Base-by-base conservation (phyloP, 2,888 invertebrate species). In the Acronicta aceris region DNA sequence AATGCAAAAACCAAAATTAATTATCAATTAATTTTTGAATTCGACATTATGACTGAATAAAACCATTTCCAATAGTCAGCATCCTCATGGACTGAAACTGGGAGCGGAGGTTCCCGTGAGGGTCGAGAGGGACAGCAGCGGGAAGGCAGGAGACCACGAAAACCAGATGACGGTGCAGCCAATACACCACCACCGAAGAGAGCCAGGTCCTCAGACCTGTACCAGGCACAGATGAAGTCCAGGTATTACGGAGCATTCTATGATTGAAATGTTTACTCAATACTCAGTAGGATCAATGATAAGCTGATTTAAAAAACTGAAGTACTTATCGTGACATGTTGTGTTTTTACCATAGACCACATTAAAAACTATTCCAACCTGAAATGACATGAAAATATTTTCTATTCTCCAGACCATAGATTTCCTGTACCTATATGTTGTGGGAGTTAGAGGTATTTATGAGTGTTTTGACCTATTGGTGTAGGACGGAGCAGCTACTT, bases 171-270 rank as follows among this genome's bases (percentile, higher is more conserved):
- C 40, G 90, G 95, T 64, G 89, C 95, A 40, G 94, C 95, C 60
- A 87, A 83, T 78, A 94, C 95, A 13, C 95, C 96, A 36, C 97
- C 97, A 27, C 96, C 96, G 54, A 96, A 97, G 83, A 95, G 97
- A 81, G 96, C 96, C 72, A 95, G 97, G 81, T 96, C 96, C 71
- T 96, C 96, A 12, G 96, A 96, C 83, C 93, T 97, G 64, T 96
- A 96, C 85, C 95, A 96, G 69, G 96, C 96, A 43, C 96, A 96
- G 80, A 83, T 95, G 86, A 95, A 95, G 77, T 88, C 93, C 84
- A 94, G 95, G 95, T 95, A 84, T 86, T 84, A 83, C 70, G 76
- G 82, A 81, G 76, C 59, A 71, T 74, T 81, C 69, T 71, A 68
- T 50, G 76, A 51, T 58, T 48, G 7, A n/a, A 38, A 38, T 13